Percentiles rank a stretch among this genome's conserved stretches.
Conservation (phyloP, 2,797 vertebrate genomes). For the Lagocephalus sceleratus region DNA sequence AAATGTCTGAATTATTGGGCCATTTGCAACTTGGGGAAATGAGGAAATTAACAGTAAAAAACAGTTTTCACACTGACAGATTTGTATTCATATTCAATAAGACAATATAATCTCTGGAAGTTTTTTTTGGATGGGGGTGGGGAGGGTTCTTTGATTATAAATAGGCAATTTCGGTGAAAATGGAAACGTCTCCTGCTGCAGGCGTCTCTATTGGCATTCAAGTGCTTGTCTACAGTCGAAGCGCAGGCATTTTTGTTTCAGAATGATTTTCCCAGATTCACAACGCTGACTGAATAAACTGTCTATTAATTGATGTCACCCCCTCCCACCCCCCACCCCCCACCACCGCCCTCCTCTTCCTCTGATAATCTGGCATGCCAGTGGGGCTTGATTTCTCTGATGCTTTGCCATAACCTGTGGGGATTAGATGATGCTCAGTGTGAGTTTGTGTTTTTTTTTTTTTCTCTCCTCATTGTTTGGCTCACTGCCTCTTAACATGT, state of each 20-base stretch:
- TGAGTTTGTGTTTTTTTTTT: constrained; percentile 36
- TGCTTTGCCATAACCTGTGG: constrained; percentile 71
- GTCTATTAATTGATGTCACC: constrained; percentile 67
- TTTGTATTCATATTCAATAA: constrained; percentile 32
- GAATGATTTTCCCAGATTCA: constrained; percentile 56
- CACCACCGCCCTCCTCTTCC: constrained; percentile 51
- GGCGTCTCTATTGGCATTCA: constrained; percentile 43
- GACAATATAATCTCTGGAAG: constrained; percentile 16
- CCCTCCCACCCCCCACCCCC: constrained; percentile 51
- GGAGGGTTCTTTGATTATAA: constrained; percentile 40
- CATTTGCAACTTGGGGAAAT: constrained; percentile 34
- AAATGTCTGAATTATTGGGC: constrained; percentile 22
- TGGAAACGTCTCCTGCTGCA: constrained; percentile 38
- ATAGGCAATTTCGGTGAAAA: constrained; percentile 38
- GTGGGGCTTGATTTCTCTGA: constrained; percentile 69
- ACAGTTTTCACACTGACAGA: constrained; percentile 30
- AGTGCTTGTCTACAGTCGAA: constrained; percentile 34
- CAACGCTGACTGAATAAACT: constrained; percentile 54
- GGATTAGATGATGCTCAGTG: constrained; percentile 65
- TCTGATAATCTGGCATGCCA: constrained; percentile 62
- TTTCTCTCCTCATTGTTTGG: constrained; percentile 50
- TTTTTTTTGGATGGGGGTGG: background rate
- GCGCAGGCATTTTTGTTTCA: constrained; percentile 44
- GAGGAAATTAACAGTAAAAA: constrained; percentile 44
- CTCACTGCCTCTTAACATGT: constrained; percentile 65